Conservation (phyloP, 2,888 invertebrate species). For the Drosophila acutilabella region DNA sequence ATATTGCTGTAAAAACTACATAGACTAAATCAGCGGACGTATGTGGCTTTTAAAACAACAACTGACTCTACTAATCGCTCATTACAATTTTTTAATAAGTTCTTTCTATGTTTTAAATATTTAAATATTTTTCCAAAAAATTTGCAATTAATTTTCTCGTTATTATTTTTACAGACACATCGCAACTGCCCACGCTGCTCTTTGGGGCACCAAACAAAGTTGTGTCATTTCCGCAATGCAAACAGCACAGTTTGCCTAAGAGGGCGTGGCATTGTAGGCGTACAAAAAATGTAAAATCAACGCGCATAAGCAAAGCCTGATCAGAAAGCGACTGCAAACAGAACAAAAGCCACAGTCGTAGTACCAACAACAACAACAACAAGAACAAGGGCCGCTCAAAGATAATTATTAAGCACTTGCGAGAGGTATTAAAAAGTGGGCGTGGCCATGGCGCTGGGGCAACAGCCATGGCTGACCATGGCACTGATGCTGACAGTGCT, state of each 20-base stretch:
- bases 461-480: conserved; percentile 31
- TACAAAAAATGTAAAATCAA: conserved; percentile 34
- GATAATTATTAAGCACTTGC: conserved; percentile 41
- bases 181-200: background rate
- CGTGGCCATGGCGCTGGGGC: conserved; percentile 37
- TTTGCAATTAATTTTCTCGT: conserved; percentile 4
- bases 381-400: background rate
- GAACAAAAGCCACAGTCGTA: conserved; percentile 17
- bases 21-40: too few species aligned
- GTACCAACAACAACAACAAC: background rate
- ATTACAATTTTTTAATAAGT: too few species aligned
- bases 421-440: conserved; percentile 38
- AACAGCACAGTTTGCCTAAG: conserved; percentile 12
- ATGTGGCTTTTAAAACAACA: too few species aligned
- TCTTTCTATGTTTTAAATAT: too few species aligned
- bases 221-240: conserved; percentile 31
- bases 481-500: conserved; percentile 54
- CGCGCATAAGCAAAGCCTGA: conserved; percentile 14
- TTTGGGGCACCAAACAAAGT: background rate
- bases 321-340: conserved; percentile 12
- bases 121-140: too few species aligned
- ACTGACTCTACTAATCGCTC: too few species aligned
- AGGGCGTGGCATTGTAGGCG: conserved; percentile 27
- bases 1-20: too few species aligned
- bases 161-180: conserved; percentile 26